Evolutionary conservation across 1,140 invertebrate species (phyloP), one percentile per base, ranked within the genome.

Genomic region (Papilio xuthus): DNA sequence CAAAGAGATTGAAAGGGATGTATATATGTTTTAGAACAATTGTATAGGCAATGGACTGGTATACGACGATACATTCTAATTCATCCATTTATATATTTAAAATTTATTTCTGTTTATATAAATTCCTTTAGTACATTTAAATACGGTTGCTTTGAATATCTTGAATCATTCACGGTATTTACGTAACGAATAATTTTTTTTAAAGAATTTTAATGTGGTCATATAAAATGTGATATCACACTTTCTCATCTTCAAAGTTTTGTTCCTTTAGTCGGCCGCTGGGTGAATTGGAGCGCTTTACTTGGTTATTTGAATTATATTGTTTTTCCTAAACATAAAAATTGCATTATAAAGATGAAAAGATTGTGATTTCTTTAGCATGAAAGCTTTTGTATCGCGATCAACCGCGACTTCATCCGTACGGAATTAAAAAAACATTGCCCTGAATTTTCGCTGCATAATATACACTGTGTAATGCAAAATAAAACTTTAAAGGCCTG

Each of bases 121-220:
- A 23, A 60, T 60, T 60, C 56, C 23, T 60, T 60, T 26, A 28
- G 20, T 60, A 13, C 7, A 63, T 53, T 8, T 12, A 56, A 20
- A 37, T 47, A 20, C n/a, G 41, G 41, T 72, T 41, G 37, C 69
- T 37, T 26, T 18, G 23, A 67, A 47, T 26, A 6, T 70, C 23
- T 73, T 7, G n/a, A 23, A 73, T 44, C 70, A 42, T 47, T 73
- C 42, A 9, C 20, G 41, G 42, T 26, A 26, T 73, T 15, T 7
- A 47, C 13, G 73, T 1, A 60, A 50, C 20, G 32, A 13, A 76
- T 60, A 76, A 76, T 76, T 37, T 60, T n/a, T 53, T 37, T 53
- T 3, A 37, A 76, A 60, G 74, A 41, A 76, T 76, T 76, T 76
- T 76, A 76, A 76, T 60, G 74, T 60, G 74, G 7, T 60, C 74